Conservation (phyloP, 2,113 vertebrate genomes). For the Chamaea fasciata region DNA sequence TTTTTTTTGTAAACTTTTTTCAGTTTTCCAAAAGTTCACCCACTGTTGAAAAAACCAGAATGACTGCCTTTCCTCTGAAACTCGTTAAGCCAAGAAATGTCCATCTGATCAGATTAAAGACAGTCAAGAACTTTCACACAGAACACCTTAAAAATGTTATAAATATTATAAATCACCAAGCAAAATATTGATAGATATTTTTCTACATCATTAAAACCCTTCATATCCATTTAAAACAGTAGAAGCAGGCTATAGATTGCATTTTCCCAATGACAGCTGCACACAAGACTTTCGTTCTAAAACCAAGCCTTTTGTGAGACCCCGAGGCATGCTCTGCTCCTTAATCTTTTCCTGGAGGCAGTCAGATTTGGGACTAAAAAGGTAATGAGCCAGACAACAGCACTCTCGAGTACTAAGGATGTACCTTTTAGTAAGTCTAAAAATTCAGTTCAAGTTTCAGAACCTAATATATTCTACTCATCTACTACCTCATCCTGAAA, state of each 20-base stretch:
- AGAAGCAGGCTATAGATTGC: neutral
- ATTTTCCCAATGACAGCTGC: neutral
- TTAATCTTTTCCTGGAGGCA: neutral
- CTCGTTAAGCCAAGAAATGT: neutral
- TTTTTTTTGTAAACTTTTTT: neutral
- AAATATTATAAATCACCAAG: neutral
- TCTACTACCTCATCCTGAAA: neutral
- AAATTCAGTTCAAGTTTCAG: neutral
- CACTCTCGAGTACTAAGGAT: neutral
- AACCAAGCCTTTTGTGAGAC: neutral
- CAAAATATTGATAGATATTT: neutral
- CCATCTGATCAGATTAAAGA: neutral
- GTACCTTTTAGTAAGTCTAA: neutral
- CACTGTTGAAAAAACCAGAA: neutral
- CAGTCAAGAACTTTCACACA: neutral
- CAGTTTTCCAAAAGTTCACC: neutral
- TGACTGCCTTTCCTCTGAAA: neutral
- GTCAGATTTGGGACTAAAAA: neutral
- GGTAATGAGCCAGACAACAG: neutral
- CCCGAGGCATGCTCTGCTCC: neutral
- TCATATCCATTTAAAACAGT: neutral
- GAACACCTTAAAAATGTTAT: neutral
- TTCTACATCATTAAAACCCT: neutral
- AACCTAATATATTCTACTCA: neutral
- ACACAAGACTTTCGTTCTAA: neutral